Evolutionary conservation across 2,113 vertebrate species (phyloP), one percentile per base, ranked within the genome.

Genomic region (Paedocypris sp.): DNA sequence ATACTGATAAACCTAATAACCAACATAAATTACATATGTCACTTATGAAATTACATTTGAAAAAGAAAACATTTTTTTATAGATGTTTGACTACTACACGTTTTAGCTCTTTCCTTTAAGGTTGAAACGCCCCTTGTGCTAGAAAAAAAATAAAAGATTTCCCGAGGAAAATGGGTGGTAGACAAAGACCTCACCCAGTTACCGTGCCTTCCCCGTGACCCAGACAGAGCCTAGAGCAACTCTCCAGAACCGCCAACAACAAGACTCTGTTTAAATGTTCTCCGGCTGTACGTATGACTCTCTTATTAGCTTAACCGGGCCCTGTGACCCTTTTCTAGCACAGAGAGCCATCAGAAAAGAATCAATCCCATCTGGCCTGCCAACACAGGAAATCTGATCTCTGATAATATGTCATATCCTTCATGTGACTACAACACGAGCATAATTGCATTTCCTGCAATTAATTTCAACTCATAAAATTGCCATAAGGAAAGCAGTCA

Each of bases 241-340:
- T 38, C 64, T 31, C 36, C 12, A 66, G 59, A 33, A 52, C 35
- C 11, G 28, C 35, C 25, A 66, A 77, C 67, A 75, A 69, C 25
- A 50, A 45, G 32, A 48, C 53, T 75, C 61, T 75, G 62, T 65
- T 9, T 45, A 46, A 49, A n/a, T 23, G 25, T 33, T 65, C 45
- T 66, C 57, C 31, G 35, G 19, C 19, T 33, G 28, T 45, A 57
- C 42, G 66, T 59, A 67, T 74, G 68, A 60, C 60, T 70, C 62
- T 15, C 45, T 63, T 65, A 79, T 79, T 79, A 77, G 66, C 61
- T 75, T 73, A 73, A 71, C 63, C 46, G 42, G 48, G 41, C 61
- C 64, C 51, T 53, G 19, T 72, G 60, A 77, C 72, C 72, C 28
- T 11, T 39, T 28, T 42, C 29, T 25, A 39, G 66, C 66, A 59